A percentile compares a stretch with the other conserved stretches of the same genome.
phyloP scores from a whole-genome alignment of 2,888 invertebrate species.

The Scaeva pyrastri region DNA sequence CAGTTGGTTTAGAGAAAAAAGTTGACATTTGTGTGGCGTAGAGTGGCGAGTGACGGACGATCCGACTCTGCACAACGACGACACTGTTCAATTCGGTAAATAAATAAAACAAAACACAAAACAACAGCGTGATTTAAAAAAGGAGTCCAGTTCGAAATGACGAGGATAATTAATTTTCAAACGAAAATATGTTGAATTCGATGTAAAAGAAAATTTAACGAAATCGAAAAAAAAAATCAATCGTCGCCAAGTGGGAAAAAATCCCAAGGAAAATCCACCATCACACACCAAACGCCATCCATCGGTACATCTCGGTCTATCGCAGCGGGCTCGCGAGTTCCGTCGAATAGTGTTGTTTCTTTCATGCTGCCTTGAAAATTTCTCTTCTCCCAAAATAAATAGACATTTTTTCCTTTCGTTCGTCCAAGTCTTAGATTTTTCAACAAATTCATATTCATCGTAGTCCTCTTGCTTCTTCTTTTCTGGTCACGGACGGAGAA shows the following conservation, averaged over 20 bases:
- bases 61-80: conserved; percentile 70
- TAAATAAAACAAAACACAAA: conserved; percentile 16
- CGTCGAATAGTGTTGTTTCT: conserved; percentile 61
- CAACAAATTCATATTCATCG: conserved; percentile 39
- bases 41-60: conserved; percentile 72
- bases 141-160: neutral
- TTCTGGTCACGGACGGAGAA: conserved; percentile 17
- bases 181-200: neutral
- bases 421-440: neutral
- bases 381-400: conserved; percentile 58
- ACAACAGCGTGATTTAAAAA: conserved; percentile 56
- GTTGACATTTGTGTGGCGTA: conserved; percentile 73
- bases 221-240: conserved; percentile 66
- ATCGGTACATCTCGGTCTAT: conserved; percentile 65
- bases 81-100: conserved; percentile 51
- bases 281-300: neutral
- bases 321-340: conserved; percentile 46
- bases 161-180: neutral
- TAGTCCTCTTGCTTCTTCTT: conserved; percentile 21
- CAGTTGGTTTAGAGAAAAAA: conserved; percentile 64
- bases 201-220: conserved; percentile 38
- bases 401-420: conserved; percentile 31
- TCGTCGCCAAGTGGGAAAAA: conserved; percentile 66
- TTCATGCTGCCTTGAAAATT: conserved; percentile 59
- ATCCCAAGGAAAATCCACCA: conserved; percentile 60